These are phyloP conservation scores for Belgica antarctica DNA, from an alignment of 2,888 invertebrate genomes.

Conservation along the genomic window DNA sequence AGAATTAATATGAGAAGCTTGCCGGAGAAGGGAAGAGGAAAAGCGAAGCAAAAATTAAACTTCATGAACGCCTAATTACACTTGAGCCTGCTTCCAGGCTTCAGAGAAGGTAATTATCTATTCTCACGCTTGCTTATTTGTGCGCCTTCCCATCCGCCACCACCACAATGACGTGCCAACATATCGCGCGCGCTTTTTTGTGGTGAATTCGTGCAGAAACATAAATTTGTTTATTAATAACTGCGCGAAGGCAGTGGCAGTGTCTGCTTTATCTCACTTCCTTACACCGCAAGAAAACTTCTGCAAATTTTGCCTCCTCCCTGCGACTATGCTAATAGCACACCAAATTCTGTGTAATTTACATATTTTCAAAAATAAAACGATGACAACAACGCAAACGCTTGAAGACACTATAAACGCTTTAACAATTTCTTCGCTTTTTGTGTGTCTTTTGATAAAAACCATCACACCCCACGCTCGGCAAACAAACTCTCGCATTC, in stretches of 20 bases:
- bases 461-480: conserved; percentile 37
- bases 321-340: not conserved
- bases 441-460: conserved; percentile 18
- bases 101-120: conserved; percentile 41
- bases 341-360: conserved; percentile 19
- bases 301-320: not conserved
- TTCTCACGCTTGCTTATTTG: conserved; percentile 37
- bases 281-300: conserved; percentile 5
- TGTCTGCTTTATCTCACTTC: conserved; percentile 43
- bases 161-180: not conserved
- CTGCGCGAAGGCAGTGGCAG: conserved; percentile 26
- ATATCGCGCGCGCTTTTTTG: conserved; percentile 23
- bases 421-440: no score
- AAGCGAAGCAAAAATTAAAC: conserved; percentile 28
- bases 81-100: not conserved
- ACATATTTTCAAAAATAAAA: conserved; percentile 23
- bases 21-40: not conserved
- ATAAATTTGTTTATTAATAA: conserved; percentile 42
- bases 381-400: conserved; percentile 11
- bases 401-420: not conserved
- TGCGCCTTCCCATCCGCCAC: not conserved
- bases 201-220: conserved; percentile 38
- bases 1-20: conserved; percentile 36
- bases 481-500: conserved; percentile 26
- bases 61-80: conserved; percentile 43